phyloP scores from a whole-genome alignment of 2,888 invertebrate genomes.

The Serripes groenlandicus region DNA sequence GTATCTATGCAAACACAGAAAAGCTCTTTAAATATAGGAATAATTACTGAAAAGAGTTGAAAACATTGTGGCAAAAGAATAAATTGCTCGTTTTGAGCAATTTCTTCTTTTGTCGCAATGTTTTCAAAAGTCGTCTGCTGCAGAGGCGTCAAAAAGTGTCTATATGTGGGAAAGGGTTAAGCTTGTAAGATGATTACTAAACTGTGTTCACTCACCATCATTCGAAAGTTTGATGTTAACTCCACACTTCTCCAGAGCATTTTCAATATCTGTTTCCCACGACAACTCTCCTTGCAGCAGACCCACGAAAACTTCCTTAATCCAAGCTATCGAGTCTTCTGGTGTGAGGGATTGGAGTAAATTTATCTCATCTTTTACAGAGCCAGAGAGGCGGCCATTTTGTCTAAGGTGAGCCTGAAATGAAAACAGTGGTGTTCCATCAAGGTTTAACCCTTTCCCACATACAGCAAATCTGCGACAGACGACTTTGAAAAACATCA shows the following conservation, averaged over 20 bases:
- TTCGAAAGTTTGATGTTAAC: slow-evolving; percentile 83
- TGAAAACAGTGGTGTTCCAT: background rate
- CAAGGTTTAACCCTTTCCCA: background rate
- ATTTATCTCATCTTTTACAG: slow-evolving; percentile 82
- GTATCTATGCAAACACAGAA: too few species aligned
- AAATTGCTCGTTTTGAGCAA: too few species aligned
- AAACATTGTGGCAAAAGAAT: too few species aligned
- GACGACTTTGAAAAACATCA: background rate
- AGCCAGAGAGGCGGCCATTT: slow-evolving; percentile 76
- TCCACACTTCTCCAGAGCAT: slow-evolving; percentile 83
- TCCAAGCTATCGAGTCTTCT: slow-evolving; percentile 79
- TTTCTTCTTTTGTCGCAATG: too few species aligned
- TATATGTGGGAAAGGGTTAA: too few species aligned
- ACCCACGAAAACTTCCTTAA: slow-evolving; percentile 77
- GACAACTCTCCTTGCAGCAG: slow-evolving; percentile 74
- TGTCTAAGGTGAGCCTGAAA: slow-evolving; percentile 80
- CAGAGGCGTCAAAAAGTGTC: too few species aligned
- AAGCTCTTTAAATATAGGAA: too few species aligned
- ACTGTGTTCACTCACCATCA: slow-evolving; percentile 76
- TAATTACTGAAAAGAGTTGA: too few species aligned
- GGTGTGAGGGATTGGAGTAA: slow-evolving; percentile 76
- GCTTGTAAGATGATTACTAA: too few species aligned
- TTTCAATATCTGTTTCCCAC: slow-evolving; percentile 83
- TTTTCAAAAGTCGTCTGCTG: too few species aligned
- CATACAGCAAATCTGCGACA: background rate